These are phyloP conservation scores for Odontomachus brunneus DNA, from an alignment of 1,140 invertebrate genomes.

Conservation along the genomic window DNA sequence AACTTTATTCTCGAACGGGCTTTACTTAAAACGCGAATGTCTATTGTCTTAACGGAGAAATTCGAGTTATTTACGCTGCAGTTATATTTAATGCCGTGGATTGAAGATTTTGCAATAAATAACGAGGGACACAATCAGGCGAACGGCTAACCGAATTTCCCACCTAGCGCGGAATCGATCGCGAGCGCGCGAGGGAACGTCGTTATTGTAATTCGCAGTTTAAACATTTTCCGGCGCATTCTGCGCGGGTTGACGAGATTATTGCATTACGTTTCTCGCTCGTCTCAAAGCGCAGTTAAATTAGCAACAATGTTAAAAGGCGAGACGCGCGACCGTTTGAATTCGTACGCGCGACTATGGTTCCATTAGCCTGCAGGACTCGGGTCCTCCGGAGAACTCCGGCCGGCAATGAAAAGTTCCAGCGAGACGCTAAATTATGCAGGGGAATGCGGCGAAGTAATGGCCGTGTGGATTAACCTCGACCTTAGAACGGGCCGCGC, in stretches of 20 bases:
- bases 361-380: conserved; percentile 25
- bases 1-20: not conserved
- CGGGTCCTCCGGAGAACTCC: not conserved
- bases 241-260: not conserved
- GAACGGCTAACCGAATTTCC: not conserved
- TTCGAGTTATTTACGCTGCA: not conserved
- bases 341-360: not conserved
- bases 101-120: not conserved
- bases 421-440: conserved; percentile 69
- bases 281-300: conserved; percentile 8
- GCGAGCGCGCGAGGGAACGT: not conserved
- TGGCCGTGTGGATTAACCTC: conserved; percentile 61
- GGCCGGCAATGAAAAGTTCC: conserved; percentile 53
- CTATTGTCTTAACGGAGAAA: not conserved
- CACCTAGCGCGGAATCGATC: not conserved
- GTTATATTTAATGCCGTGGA: not conserved
- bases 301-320: conserved; percentile 5
- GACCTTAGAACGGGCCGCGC: conserved; percentile 43
- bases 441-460: conserved; percentile 24
- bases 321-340: not conserved
- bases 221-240: not conserved
- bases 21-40: too few relatives aligned
- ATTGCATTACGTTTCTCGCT: not conserved
- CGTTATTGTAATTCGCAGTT: not conserved
- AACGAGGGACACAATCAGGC: not conserved